A percentile compares a stretch with the other conserved stretches of the same genome.
phyloP scores from a whole-genome alignment of 2,113 vertebrate species.

The Paraplagusia blochii region DNA sequence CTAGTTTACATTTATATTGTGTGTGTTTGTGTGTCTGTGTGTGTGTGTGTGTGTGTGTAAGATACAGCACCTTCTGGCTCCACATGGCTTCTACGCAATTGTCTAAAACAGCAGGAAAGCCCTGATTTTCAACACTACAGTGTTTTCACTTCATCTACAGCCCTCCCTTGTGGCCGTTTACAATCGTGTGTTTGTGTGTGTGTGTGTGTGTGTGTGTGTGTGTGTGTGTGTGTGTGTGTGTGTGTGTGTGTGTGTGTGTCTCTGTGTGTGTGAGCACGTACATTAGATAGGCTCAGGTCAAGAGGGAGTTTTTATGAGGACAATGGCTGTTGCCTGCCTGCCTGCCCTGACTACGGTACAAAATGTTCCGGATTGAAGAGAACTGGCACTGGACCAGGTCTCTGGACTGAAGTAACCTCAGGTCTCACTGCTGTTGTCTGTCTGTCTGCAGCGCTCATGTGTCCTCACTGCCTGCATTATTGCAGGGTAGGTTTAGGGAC shows the following conservation, averaged over 20 bases:
- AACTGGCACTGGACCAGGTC: slow-evolving; percentile 53
- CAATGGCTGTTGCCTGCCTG: slow-evolving; percentile 35
- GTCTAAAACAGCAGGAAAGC: no score
- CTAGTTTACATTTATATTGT: no score
- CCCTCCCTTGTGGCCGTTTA: no score
- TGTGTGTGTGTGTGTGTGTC: background rate
- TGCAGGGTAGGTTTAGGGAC: background rate
- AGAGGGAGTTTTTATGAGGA: slow-evolving; percentile 17
- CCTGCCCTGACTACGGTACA: slow-evolving; percentile 48
- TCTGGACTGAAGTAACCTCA: slow-evolving; percentile 58
- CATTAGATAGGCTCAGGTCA: background rate
- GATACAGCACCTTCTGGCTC: no score
- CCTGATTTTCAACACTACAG: no score
- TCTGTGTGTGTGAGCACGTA: background rate
- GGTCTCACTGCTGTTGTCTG: slow-evolving; percentile 21
- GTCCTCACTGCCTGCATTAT: slow-evolving; percentile 12
- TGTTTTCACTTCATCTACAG: no score
- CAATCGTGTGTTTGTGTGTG: no score
- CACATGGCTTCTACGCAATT: no score
- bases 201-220: background rate
- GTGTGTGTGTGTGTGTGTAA: slow-evolving; percentile 1
- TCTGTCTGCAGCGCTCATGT: slow-evolving; percentile 2
- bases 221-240: slow-evolving; percentile 4
- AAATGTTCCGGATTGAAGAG: slow-evolving; percentile 64
- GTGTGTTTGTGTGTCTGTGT: no score